Evolutionary conservation across 2,797 vertebrate species (phyloP), one percentile per base, ranked within the genome.

Genomic region (Delichon dasypus): DNA sequence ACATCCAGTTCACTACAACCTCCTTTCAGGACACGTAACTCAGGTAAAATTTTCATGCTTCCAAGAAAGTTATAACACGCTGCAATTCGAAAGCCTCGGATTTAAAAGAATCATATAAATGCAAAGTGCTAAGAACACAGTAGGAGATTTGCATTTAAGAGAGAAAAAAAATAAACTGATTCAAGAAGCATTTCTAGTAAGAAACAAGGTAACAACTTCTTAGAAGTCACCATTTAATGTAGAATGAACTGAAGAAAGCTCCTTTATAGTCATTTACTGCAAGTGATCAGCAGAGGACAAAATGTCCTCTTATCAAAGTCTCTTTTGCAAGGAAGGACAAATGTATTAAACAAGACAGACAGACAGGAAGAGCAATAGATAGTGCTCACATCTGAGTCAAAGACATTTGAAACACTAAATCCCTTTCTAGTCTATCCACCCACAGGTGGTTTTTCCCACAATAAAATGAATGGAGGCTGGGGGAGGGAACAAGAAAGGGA

Each of bases 71-170:
- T 74, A 32, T 58, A 90, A 51, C 44, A 68, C 1, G 0, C 29
- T 58, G 29, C 34, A 58, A 64, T 82, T 95, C 85, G 70, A 97
- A 93, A 91, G 83, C 30, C n/a, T 88, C 0, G 0, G 67, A 93
- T 79, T 79, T 74, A 93, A 87, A 94, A 93, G 42, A 32, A 58
- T 65, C 74, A 53, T 36, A 79, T 79, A 88, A 93, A 90, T 73
- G 61, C 61, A 77, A 88, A 95, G 38, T 67, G 47, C 75, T 89
- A 84, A 74, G 67, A 93, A 65, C 45, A 32, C 66, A n/a, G 71
- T 45, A 65, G 65, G 60, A 92, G 64, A 86, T 94, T 82, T 94
- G 84, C 89, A 90, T 90, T 88, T 87, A 86, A 91, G 83, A 96
- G 58, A 78, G 27, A 10, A 74, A 53, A 53, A 73, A 50, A 38